Evolutionary conservation across 2,113 vertebrate species (phyloP), one percentile per base, ranked within the genome.

Genomic region (Pseudopodoces humilis): DNA sequence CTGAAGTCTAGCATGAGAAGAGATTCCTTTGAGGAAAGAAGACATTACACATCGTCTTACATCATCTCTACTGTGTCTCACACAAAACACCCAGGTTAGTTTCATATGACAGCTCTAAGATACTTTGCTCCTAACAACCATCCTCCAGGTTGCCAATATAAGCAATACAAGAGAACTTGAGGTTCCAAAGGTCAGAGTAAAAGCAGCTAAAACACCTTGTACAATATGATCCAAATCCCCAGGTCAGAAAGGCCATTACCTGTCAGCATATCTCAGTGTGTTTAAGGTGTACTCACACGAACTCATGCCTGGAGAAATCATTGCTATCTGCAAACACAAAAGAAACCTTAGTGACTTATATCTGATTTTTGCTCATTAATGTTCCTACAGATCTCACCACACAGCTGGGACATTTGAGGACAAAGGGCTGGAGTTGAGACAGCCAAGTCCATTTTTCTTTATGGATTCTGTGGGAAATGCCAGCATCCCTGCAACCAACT

Each of bases 261-360:
- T 99, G 98, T 99, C 99, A 86, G 99, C 99, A 2, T 99, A 99
- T 96, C 99, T 98, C 89, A 99, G 97, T 4, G 99, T 99, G 95
- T 99, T 99, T 96, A 99, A 98, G 25, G 99, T 99, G 78, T 99
- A 99, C 87, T 99, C 99, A 90, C 99, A 99, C 16, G 99, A 99
- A 88, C 92, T 96, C 98, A 99, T 99, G 79, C 99, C 98, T 27
- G 99, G 99, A 70, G 99, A 99, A 94, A 99, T 99, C 99, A 99
- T 99, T 33, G 99, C 99, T 94, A 99, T 99, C 99, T 99, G 97
- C 53, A 95, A 96, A 97, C 69, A 87, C 63, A 90, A 91, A 37
- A 62, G 44, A 93, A 92, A 70, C 10, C 11, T 67, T 50, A 74
- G 50, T 67, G 27, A 90, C 35, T 58, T n/a, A n/a, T 27, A 21